Evolutionary conservation across 2,113 vertebrate genomes (phyloP).

Genomic region (Odobenus rosmarus): DNA sequence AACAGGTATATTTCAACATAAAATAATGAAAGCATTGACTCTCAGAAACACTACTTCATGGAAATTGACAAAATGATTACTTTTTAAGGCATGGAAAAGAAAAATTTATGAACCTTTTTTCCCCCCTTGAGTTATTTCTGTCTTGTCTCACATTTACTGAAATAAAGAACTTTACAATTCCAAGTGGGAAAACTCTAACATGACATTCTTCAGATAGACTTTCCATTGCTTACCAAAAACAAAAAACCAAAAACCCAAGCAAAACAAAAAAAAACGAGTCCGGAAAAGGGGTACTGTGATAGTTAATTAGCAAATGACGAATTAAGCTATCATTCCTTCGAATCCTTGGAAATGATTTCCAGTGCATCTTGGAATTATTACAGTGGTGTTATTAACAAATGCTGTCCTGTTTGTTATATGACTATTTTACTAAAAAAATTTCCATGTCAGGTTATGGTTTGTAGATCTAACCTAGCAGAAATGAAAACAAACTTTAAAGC

Average conservation of each 20-base stretch:
- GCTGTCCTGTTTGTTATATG: conserved; percentile 43
- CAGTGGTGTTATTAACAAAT: not conserved
- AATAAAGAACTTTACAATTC: conserved; percentile 34
- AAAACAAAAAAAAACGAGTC: not conserved
- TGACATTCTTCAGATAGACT: conserved; percentile 18
- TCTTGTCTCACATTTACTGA: conserved; percentile 43
- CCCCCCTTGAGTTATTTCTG: not conserved
- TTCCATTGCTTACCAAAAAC: not conserved
- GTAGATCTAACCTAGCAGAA: conserved; percentile 50
- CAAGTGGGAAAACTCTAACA: conserved; percentile 1
- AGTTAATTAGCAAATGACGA: conserved; percentile 38
- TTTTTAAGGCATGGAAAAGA: conserved; percentile 32
- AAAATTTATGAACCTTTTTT: not conserved
- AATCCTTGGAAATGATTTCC: not conserved
- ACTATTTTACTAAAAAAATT: conserved; percentile 36
- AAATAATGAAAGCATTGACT: conserved; percentile 27
- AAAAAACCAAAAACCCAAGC: not conserved
- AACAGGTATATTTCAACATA: not conserved
- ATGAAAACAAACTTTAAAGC: not conserved
- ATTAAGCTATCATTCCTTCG: not conserved
- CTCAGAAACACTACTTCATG: not conserved
- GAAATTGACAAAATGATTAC: conserved; percentile 10
- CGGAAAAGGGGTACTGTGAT: not conserved
- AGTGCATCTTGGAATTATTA: not conserved
- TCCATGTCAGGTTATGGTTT: not conserved